Evolutionary conservation across 1,140 invertebrate species (phyloP).

Genomic region (Orchestia grillus): DNA sequence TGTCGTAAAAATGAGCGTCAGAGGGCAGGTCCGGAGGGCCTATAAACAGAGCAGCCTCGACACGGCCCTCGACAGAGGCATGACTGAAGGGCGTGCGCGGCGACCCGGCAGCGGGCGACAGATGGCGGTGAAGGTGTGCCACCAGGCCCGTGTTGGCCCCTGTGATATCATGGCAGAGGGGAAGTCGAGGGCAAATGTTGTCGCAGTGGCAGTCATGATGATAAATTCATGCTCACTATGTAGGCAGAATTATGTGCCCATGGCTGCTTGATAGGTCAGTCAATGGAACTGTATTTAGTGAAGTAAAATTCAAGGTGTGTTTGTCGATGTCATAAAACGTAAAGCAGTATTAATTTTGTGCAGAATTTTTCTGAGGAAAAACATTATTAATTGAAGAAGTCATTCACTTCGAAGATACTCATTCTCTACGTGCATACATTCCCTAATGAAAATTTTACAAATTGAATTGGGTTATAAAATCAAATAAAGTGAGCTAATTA

Average conservation of each 20-base stretch:
- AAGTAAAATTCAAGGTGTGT: neutral
- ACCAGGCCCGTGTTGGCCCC: neutral
- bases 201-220: neutral
- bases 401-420: too few relatives aligned
- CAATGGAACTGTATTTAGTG: neutral
- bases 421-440: too few relatives aligned
- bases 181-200: neutral
- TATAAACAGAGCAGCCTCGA: neutral
- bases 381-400: too few relatives aligned
- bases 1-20: neutral
- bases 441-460: too few relatives aligned
- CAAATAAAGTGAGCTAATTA: too few relatives aligned
- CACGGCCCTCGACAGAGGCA: neutral
- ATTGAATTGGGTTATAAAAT: too few relatives aligned
- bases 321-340: neutral
- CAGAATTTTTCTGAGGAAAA: too few relatives aligned
- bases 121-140: neutral
- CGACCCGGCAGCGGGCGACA: neutral
- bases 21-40: neutral
- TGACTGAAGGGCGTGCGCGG: neutral
- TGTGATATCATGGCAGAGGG: slow-evolving; percentile 6
- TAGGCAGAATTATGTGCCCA: neutral
- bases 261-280: neutral
- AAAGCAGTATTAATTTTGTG: too few relatives aligned
- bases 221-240: neutral